Evolutionary conservation across 1,140 invertebrate genomes (phyloP).

Genomic region (Galleria mellonella): DNA sequence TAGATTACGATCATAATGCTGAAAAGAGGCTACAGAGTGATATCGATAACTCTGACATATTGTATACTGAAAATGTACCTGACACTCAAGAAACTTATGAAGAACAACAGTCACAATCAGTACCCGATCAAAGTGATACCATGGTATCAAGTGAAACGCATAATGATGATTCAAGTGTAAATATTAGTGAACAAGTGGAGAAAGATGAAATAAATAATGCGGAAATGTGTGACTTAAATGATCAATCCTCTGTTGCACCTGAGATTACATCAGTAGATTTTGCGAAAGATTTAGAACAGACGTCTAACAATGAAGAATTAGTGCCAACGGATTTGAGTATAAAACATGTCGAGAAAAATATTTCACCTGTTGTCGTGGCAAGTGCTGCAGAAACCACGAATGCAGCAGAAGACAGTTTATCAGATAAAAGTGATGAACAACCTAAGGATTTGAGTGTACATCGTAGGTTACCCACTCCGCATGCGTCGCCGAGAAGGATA

Average conservation of each 20-base stretch:
- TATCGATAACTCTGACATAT: slow-evolving; percentile 21
- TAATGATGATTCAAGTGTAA: slow-evolving; percentile 9
- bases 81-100: slow-evolving; percentile 39
- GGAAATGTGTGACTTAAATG: slow-evolving; percentile 12
- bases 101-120: slow-evolving; percentile 24
- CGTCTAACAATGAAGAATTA: slow-evolving; percentile 39
- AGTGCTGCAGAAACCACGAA: slow-evolving; percentile 46
- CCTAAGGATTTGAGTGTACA: slow-evolving; percentile 76
- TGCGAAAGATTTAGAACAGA: slow-evolving; percentile 24
- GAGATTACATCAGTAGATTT: slow-evolving; percentile 15
- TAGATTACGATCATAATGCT: slow-evolving; percentile 35
- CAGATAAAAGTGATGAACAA: slow-evolving; percentile 70
- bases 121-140: slow-evolving; percentile 50
- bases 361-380: slow-evolving; percentile 18
- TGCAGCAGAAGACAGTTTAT: slow-evolving; percentile 44
- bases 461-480: slow-evolving; percentile 62
- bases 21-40: slow-evolving; percentile 49
- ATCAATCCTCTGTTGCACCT: slow-evolving; percentile 12
- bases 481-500: slow-evolving; percentile 56
- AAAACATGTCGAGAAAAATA: slow-evolving; percentile 35
- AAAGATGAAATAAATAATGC: slow-evolving; percentile 9
- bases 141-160: slow-evolving; percentile 23
- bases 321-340: slow-evolving; percentile 70
- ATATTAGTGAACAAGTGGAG: slow-evolving; percentile 5
- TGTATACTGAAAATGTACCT: slow-evolving; percentile 50